phyloP scores from a whole-genome alignment of 2,797 vertebrate species.

The Enteromius anoplus region DNA sequence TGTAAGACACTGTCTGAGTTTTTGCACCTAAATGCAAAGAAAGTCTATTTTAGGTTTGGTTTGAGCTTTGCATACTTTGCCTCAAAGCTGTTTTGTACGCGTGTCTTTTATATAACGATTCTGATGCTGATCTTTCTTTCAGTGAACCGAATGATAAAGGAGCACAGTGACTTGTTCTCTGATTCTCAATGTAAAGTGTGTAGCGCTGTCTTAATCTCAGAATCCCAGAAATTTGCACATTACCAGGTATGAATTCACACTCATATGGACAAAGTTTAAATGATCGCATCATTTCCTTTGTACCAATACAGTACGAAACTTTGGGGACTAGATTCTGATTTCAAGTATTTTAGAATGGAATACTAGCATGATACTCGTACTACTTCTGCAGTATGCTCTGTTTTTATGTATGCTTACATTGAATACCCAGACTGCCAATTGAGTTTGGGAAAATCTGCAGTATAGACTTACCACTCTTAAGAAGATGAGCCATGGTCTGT shows the following conservation, averaged over 20 bases:
- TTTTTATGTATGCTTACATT: neutral
- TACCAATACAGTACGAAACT: neutral
- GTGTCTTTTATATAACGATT: neutral
- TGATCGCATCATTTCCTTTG: neutral
- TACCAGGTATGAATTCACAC: slow-evolving; percentile 83
- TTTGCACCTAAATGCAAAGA: neutral
- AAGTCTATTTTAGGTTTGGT: neutral
- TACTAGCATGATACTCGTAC: neutral
- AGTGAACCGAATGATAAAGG: slow-evolving; percentile 92
- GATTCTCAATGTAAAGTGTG: slow-evolving; percentile 93
- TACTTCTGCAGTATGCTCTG: neutral
- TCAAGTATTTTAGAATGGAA: neutral
- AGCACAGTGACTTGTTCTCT: slow-evolving; percentile 91
- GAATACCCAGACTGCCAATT: neutral
- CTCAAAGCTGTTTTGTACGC: neutral
- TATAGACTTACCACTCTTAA: neutral
- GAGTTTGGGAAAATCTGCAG: no score
- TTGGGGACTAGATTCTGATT: neutral
- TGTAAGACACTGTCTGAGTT: neutral
- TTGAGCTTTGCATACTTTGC: neutral
- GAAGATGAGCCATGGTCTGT: neutral
- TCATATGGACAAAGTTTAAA: slow-evolving; percentile 10
- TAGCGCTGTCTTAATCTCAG: slow-evolving; percentile 92
- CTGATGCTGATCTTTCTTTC: slow-evolving; percentile 49
- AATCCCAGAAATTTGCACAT: slow-evolving; percentile 94